Base-by-base conservation (phyloP, 2,888 invertebrate species). In the Synergus laeviventris region DNA sequence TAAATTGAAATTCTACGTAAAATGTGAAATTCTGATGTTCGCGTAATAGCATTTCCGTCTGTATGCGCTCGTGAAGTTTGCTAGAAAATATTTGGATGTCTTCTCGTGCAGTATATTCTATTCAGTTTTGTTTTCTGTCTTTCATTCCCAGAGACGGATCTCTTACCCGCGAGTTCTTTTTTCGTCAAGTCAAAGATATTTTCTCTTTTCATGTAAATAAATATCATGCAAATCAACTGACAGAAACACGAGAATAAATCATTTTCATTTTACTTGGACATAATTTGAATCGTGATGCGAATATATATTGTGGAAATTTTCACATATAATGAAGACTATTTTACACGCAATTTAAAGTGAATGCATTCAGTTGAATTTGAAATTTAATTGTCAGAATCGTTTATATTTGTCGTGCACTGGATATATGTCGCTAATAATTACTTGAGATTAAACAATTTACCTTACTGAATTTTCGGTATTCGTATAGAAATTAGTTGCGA, bases 381-480 rank as follows among this genome's bases (percentile, higher is more conserved):
- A 42, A 12, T 42, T 31, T n/a, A n/a, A 39, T 3, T 12, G 3
- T 12, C 42, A 14, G 2, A 42, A 42, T 3, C 11, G 3, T 42
- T 8, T 42, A 42, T 42, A 11, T 14, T 45, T 12, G 16, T 16
- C 11, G 16, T 4, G 14, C 42, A 4, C n/a, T 3, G 16, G 14
- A 11, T 5, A 45, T 45, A 16, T 14, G 42, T 5, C 1, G 16
- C 16, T 14, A 2, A 16, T 21, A 64, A 64, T 64, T 45, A 31
- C 1, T 31, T 45, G 8, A 66, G 39, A 66, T 45, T 66, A 45
- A 9, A 24, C 5, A n/a, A 66, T 45, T 9, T 45, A 45, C 66
- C 16, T 16, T 16, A 14, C 21, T 66, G 70, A 49, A 70, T 70
- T 49, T 16, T 70, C 16, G 12, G 49, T 70, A 49, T 49, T 49